These are phyloP conservation scores for Acanthisitta chloris DNA, from an alignment of 2,113 vertebrate genomes.

Conservation along the genomic window DNA sequence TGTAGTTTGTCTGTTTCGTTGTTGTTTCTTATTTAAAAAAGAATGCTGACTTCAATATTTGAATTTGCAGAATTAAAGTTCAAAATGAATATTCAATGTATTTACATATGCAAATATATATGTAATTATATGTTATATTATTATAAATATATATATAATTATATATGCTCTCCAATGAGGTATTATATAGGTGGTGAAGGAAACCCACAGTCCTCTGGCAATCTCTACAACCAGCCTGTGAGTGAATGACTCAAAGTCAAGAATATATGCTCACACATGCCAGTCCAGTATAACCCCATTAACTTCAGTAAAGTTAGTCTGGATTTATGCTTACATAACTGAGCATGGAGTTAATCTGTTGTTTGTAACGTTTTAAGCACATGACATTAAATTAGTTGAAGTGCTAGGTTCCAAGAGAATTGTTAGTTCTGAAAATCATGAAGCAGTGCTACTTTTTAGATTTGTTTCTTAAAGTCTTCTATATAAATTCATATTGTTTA, in stretches of 20 bases:
- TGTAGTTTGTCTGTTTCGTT: neutral
- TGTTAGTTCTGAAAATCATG: neutral
- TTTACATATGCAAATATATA: neutral
- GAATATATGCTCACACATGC: neutral
- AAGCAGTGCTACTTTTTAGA: neutral
- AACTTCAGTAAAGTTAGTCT: neutral
- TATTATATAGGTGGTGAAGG: neutral
- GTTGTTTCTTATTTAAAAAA: neutral
- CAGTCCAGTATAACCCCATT: neutral
- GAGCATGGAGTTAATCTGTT: neutral
- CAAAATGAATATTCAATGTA: neutral
- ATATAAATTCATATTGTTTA: neutral
- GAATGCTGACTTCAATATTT: neutral
- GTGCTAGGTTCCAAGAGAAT: neutral
- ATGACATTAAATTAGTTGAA: neutral
- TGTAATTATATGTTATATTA: no score
- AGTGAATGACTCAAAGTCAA: neutral
- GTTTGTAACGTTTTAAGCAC: neutral
- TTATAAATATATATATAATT: neutral
- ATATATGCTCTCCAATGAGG: neutral
- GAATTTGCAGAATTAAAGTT: neutral
- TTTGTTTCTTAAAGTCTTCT: neutral
- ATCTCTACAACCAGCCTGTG: neutral
- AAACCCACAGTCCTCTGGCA: neutral
- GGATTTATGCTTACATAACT: neutral